phyloP scores from a whole-genome alignment of 2,113 vertebrate genomes.

The Grammomys surdaster region DNA sequence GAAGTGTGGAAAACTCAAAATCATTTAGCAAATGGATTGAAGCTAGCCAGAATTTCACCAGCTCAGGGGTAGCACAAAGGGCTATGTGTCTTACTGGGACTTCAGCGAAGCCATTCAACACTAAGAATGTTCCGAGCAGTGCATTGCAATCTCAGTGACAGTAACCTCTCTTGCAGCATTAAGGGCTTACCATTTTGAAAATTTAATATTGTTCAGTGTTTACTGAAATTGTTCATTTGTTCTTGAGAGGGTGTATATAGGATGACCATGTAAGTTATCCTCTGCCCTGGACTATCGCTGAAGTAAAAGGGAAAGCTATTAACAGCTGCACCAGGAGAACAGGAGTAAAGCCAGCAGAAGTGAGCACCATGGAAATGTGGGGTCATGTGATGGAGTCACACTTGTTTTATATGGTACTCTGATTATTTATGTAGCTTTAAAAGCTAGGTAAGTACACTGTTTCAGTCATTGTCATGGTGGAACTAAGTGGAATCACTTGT shows the following conservation, averaged over 20 bases:
- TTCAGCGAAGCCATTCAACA: constrained; percentile 67
- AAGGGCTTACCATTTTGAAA: constrained; percentile 73
- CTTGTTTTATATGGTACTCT: background rate
- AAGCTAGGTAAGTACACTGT: constrained; percentile 17
- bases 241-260: constrained; percentile 43
- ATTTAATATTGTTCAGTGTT: constrained; percentile 54
- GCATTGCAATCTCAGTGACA: constrained; percentile 70
- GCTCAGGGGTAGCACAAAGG: constrained; percentile 68
- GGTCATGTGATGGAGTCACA: background rate
- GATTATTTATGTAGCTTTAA: constrained; percentile 39
- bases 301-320: constrained; percentile 41
- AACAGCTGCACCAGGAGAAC: background rate
- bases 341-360: constrained; percentile 8
- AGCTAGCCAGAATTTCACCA: constrained; percentile 78
- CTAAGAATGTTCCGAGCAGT: constrained; percentile 74
- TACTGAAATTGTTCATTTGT: constrained; percentile 63
- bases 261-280: constrained; percentile 36
- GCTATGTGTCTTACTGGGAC: constrained; percentile 74
- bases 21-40: constrained; percentile 72
- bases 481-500: background rate
- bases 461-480: background rate
- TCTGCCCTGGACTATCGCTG: background rate
- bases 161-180: constrained; percentile 56
- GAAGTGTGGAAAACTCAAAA: constrained; percentile 73
- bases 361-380: background rate